Conservation (phyloP, 2,113 vertebrate species). For the Microcebus griseorufus region DNA sequence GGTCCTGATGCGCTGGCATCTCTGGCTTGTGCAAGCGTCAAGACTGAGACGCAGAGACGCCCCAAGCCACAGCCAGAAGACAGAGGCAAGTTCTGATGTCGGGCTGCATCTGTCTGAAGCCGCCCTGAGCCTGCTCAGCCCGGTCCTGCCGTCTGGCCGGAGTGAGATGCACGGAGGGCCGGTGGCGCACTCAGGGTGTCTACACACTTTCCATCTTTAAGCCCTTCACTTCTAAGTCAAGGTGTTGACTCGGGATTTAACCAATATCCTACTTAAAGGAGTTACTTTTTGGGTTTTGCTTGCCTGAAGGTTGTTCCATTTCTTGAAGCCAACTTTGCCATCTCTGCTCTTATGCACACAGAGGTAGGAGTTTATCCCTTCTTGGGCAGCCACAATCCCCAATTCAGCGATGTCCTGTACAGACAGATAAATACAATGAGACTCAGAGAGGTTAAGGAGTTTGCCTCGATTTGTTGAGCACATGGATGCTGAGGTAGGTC, state of each 20-base stretch:
- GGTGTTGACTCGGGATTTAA: not conserved
- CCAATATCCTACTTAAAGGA: not conserved
- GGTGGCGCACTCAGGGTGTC: not conserved
- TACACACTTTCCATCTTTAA: not conserved
- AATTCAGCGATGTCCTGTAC: not conserved
- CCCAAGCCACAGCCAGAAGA: not conserved
- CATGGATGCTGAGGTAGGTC: not conserved
- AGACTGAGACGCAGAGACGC: too few species aligned
- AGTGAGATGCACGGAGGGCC: not conserved
- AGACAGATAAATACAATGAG: not conserved
- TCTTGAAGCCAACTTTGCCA: not conserved
- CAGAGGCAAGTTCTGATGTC: fast-evolving
- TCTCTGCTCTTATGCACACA: not conserved
- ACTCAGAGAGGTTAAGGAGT: too few species aligned
- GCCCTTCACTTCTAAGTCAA: not conserved
- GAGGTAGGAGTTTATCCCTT: not conserved
- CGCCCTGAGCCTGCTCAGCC: not conserved
- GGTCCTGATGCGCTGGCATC: not conserved
- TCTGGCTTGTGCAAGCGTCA: not conserved
- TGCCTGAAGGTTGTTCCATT: not conserved
- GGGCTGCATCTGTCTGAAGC: not conserved
- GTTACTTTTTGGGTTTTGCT: not conserved
- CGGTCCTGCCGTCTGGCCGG: not conserved
- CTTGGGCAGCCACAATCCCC: not conserved
- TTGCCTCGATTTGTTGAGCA: not conserved